A percentile compares a stretch with the other conserved stretches of the same genome.
Evolutionary conservation across 2,888 invertebrate species (phyloP).

Genomic region (Scelioninae gen. 1): DNA sequence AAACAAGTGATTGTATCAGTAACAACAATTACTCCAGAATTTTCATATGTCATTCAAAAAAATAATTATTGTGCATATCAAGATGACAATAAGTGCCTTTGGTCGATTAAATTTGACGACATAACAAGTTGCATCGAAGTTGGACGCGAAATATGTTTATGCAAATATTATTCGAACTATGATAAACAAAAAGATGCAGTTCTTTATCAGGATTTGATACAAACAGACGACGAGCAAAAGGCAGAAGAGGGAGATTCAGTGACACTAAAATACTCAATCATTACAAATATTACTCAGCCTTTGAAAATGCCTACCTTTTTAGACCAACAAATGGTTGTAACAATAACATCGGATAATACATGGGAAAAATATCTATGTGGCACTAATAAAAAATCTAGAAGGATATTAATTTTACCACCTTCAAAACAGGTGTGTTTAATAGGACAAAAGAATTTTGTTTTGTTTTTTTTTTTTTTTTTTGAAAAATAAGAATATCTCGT

Average conservation of each 20-base stretch:
- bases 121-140: slow-evolving; percentile 79
- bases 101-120: slow-evolving; percentile 86
- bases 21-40: slow-evolving; percentile 76
- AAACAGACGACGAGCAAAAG: slow-evolving; percentile 65
- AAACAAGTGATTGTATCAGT: slow-evolving; percentile 79
- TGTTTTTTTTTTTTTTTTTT: neutral
- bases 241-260: slow-evolving; percentile 77
- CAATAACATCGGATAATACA: slow-evolving; percentile 78
- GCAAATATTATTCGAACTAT: slow-evolving; percentile 75
- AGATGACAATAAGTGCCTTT: slow-evolving; percentile 85
- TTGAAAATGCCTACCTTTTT: slow-evolving; percentile 72
- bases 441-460: neutral
- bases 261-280: slow-evolving; percentile 75
- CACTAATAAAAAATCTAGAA: slow-evolving; percentile 73
- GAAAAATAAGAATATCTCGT: neutral
- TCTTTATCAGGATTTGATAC: slow-evolving; percentile 77
- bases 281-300: slow-evolving; percentile 75
- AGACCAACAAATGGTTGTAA: slow-evolving; percentile 74
- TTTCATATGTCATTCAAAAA: slow-evolving; percentile 78
- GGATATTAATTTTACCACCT: slow-evolving; percentile 78
- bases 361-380: slow-evolving; percentile 79
- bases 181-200: slow-evolving; percentile 73
- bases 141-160: slow-evolving; percentile 79
- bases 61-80: slow-evolving; percentile 83
- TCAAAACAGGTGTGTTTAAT: slow-evolving; percentile 77